Percentiles rank a stretch among this genome's conserved stretches.
These are phyloP conservation scores for Tipula unca DNA, from an alignment of 2,888 invertebrate genomes.

Conservation along the genomic window DNA sequence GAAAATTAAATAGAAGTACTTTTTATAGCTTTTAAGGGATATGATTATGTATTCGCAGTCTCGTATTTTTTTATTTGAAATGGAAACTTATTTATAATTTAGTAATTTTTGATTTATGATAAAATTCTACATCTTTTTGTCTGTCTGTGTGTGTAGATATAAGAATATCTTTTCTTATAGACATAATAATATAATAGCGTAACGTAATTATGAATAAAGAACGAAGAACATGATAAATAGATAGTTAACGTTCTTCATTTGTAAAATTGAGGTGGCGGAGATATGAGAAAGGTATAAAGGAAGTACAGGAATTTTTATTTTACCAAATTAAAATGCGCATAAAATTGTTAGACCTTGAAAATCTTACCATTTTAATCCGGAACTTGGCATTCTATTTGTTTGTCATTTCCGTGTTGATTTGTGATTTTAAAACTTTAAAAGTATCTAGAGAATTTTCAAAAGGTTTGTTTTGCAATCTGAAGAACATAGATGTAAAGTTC, in stretches of 20 bases:
- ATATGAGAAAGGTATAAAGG: no score
- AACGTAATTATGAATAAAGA: neutral
- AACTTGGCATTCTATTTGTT: no score
- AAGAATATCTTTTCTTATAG: neutral
- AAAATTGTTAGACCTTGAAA: no score
- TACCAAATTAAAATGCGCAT: no score
- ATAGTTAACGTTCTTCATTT: neutral
- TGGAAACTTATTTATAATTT: neutral
- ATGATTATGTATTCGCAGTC: neutral
- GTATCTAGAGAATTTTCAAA: no score
- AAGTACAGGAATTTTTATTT: no score
- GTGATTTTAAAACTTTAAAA: no score
- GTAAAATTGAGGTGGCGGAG: neutral
- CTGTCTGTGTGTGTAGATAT: neutral
- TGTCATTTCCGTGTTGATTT: no score
- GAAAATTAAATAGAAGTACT: neutral
- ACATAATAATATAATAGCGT: neutral
- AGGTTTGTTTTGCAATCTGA: no score
- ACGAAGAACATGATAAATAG: neutral
- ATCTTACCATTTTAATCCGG: no score
- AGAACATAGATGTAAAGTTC: no score
- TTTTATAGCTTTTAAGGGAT: slow-evolving; percentile 8
- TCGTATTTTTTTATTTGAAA: neutral
- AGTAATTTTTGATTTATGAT: neutral
- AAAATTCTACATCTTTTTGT: neutral